A percentile compares a stretch with the other conserved stretches of the same genome.
phyloP scores from a whole-genome alignment of 1,140 invertebrate species.

The Heliconius himera region DNA sequence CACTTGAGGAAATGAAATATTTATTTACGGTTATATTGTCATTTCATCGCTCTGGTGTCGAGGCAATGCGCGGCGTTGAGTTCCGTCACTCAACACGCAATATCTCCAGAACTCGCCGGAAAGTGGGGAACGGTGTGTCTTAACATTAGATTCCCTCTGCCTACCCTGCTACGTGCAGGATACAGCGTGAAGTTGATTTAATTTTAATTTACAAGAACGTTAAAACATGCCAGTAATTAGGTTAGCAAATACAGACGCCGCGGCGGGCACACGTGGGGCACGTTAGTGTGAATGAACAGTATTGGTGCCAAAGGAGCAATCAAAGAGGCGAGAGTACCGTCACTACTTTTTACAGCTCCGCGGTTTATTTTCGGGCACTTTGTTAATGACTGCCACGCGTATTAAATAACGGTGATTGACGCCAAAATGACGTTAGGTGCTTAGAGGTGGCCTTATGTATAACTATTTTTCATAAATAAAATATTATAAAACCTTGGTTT shows the following conservation, averaged over 20 bases:
- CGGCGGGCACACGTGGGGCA: slow-evolving; percentile 30
- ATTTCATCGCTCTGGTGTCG: too few species aligned
- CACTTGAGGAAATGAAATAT: too few species aligned
- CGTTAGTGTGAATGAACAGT: slow-evolving; percentile 40
- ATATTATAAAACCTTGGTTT: too few species aligned
- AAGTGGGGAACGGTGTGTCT: too few species aligned
- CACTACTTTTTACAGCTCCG: slow-evolving; percentile 24
- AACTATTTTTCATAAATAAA: neutral
- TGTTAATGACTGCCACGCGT: slow-evolving; percentile 24
- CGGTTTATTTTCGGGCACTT: slow-evolving; percentile 18
- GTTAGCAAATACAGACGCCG: slow-evolving; percentile 35
- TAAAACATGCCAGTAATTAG: slow-evolving; percentile 31
- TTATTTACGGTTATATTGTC: too few species aligned
- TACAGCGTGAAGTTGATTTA: too few species aligned
- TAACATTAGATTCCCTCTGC: too few species aligned
- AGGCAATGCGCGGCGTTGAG: too few species aligned
- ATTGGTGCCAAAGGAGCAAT: slow-evolving; percentile 39
- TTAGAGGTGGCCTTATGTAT: neutral
- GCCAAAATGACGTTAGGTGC: neutral
- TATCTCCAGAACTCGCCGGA: too few species aligned
- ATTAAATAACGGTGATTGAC: slow-evolving; percentile 30
- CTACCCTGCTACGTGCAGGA: too few species aligned
- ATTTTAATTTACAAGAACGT: neutral
- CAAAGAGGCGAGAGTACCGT: slow-evolving; percentile 28
- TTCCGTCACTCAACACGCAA: too few species aligned